A percentile compares a stretch with the other conserved stretches of the same genome.
Conservation (phyloP, 2,113 vertebrate species). For the Oreochromis tanganicae region DNA sequence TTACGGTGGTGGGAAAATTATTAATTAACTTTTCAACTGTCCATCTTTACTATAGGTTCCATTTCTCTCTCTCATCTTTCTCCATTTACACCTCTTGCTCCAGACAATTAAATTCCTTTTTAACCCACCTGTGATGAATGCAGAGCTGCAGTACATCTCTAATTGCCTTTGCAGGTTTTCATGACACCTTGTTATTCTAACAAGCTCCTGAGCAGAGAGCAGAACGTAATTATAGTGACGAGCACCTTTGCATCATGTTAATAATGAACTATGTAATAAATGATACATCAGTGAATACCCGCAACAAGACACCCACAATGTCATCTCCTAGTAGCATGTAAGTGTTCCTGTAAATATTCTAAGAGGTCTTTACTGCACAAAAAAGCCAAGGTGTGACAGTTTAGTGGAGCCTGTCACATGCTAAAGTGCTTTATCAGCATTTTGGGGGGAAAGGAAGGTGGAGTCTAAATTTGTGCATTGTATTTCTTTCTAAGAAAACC, state of each 20-base stretch:
- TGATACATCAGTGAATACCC: neutral
- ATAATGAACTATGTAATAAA: constrained; percentile 18
- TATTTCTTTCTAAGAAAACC: neutral
- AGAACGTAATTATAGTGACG: neutral
- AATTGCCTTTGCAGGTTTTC: constrained; percentile 34
- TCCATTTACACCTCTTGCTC: neutral
- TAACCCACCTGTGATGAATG: constrained; percentile 6
- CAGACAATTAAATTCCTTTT: neutral
- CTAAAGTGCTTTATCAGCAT: neutral
- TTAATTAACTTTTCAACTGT: neutral
- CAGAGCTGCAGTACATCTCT: neutral
- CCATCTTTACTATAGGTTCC: neutral
- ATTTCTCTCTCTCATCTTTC: neutral
- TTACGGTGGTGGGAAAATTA: neutral
- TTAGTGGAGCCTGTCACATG: constrained; percentile 6
- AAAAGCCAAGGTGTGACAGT: neutral
- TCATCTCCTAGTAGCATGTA: neutral
- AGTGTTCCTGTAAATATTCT: neutral
- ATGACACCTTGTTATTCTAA: neutral
- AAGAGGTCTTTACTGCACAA: neutral
- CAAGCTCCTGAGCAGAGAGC: neutral
- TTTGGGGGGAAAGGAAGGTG: neutral
- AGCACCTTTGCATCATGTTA: neutral
- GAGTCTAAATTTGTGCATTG: neutral
- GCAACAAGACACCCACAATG: neutral